Conservation (phyloP, 2,888 invertebrate species). For the Cephus sareptanus region DNA sequence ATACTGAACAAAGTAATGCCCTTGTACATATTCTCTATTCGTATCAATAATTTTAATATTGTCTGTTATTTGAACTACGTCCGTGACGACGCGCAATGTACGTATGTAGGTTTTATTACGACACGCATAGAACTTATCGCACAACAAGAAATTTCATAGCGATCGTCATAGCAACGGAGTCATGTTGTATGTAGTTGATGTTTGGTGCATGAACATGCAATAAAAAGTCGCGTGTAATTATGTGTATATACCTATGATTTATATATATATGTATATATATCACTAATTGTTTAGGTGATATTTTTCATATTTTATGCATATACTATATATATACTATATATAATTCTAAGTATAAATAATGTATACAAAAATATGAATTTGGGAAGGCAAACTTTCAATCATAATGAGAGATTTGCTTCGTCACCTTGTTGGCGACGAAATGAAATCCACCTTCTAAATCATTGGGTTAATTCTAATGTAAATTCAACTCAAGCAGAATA, state of each 20-base stretch:
- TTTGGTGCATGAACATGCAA: not conserved
- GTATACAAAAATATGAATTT: conserved; percentile 65
- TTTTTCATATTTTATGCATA: conserved; percentile 7
- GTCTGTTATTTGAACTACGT: conserved; percentile 47
- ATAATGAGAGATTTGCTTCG: not conserved
- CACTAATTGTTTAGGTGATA: conserved; percentile 24
- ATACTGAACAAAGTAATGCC: conserved; percentile 18
- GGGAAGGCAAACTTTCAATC: conserved; percentile 57
- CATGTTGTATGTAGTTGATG: not conserved
- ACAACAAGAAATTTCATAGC: not conserved
- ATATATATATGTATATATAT: conserved; percentile 14
- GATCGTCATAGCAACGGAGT: not conserved
- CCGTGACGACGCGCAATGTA: conserved; percentile 27
- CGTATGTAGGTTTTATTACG: conserved; percentile 18
- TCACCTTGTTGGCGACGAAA: not conserved
- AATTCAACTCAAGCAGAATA: conserved; percentile 20
- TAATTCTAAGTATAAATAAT: conserved; percentile 56
- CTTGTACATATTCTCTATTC: conserved; percentile 19
- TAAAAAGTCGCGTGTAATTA: not conserved
- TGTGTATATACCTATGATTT: not conserved
- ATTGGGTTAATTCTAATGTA: conserved; percentile 1
- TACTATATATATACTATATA: conserved; percentile 16
- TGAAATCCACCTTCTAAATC: not conserved
- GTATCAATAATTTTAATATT: conserved; percentile 33
- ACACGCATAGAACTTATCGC: not conserved